Base-by-base conservation (phyloP, 1,140 invertebrate species). In the Melanaphis sacchari region DNA sequence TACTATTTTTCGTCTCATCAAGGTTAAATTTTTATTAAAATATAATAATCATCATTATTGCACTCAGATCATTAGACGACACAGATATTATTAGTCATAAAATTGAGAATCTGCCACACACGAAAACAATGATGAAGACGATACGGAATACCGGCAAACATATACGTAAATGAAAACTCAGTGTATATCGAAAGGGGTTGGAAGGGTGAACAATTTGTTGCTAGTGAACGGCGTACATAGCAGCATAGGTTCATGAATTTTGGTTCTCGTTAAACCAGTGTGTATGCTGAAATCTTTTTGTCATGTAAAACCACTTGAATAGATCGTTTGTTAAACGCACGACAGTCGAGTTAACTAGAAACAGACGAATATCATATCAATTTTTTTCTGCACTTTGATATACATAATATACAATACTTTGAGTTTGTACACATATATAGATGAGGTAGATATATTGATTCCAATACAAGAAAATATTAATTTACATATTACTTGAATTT, bases 291-390 rank as follows among this genome's bases (percentile, higher is more conserved):
- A 92, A 92, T 15, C 91, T 43, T 84, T 92, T 92, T 52, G 91
- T 40, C 43, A 22, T 92, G 43, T 92, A 52, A 92, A 46, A 49
- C 43, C 21, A 52, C 84, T 84, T 82, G 52, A 92, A 92, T 26
- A 43, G 43, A n/a, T n/a, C 36, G 41, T 46, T 46, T 38, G n/a
- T 84, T 38, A n/a, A n/a, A 36, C 26, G 8, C 90, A 76, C 40
- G 26, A 49, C 0, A 1, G n/a, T n/a, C 15, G 31, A 76, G 15
- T 76, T 31, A 18, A 2, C 59, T n/a, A 36, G 4, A 52, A 8
- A 49, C 36, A 43, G 21, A 36, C n/a, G 11, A 52, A 52, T 89
- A 76, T n/a, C 11, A 66, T 9, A 26, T 54, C 7, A 24, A 26
- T 11, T 59, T 59, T 59, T 31, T n/a, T 31, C 11, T 76, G 4